phyloP scores from a whole-genome alignment of 2,888 invertebrate genomes.

The Dexiosoma caninum region DNA sequence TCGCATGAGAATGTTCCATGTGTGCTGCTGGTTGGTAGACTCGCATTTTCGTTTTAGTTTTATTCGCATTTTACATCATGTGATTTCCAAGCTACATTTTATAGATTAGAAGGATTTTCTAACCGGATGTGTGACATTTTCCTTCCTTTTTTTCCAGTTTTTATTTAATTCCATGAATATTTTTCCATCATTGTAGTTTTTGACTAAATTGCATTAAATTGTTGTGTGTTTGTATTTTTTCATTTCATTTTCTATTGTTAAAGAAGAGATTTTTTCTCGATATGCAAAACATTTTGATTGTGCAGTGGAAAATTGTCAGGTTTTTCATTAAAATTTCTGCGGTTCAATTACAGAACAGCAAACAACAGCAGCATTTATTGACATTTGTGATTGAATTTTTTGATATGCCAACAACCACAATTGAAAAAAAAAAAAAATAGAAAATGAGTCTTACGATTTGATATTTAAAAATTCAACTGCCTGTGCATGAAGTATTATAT shows the following conservation, averaged over 20 bases:
- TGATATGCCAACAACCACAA: background rate
- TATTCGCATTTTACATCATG: constrained; percentile 57
- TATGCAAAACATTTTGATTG: constrained; percentile 11
- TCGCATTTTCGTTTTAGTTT: background rate
- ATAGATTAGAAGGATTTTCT: constrained; percentile 55
- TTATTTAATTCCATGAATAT: constrained; percentile 26
- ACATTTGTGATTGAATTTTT: constrained; percentile 35
- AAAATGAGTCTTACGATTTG: too few relatives aligned
- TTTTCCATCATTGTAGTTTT: constrained; percentile 21
- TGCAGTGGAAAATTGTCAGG: constrained; percentile 2
- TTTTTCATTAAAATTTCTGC: constrained; percentile 36
- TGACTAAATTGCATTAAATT: constrained; percentile 20
- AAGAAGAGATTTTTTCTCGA: background rate
- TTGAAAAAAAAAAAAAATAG: background rate
- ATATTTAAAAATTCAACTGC: too few relatives aligned
- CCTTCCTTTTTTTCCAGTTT: background rate
- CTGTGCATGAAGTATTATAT: too few relatives aligned
- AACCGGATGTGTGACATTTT: constrained; percentile 50
- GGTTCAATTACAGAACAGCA: constrained; percentile 43
- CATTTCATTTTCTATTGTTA: constrained; percentile 8
- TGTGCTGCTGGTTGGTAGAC: constrained; percentile 5
- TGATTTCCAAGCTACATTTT: constrained; percentile 57
- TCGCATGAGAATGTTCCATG: background rate
- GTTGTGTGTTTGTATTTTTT: constrained; percentile 5
- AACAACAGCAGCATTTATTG: constrained; percentile 41